phyloP scores from a whole-genome alignment of 2,797 vertebrate genomes.

The Crypturellus tataupa region DNA sequence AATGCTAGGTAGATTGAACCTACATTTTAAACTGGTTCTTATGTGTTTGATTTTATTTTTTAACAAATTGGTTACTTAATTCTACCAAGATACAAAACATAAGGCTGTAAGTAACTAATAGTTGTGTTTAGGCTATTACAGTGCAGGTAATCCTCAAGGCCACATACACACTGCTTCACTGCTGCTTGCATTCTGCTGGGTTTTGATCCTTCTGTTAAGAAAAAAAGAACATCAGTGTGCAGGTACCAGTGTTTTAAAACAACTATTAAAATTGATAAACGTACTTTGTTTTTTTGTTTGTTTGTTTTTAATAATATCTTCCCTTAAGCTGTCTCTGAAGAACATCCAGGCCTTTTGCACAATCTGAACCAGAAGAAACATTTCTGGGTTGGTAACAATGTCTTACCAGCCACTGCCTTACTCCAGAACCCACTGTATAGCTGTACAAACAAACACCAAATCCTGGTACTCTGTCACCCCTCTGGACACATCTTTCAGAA shows the following conservation, averaged over 20 bases:
- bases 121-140: conserved; percentile 95
- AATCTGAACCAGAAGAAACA: neutral
- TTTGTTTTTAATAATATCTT: neutral
- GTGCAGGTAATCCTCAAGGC: conserved; percentile 95
- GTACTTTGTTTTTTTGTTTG: neutral
- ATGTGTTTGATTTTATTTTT: conserved; percentile 83
- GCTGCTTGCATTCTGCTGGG: conserved; percentile 98
- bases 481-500: neutral
- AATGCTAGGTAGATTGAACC: conserved; percentile 91
- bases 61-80: conserved; percentile 91
- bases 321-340: neutral
- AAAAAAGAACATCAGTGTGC: conserved; percentile 58
- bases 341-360: neutral
- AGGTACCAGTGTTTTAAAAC: neutral
- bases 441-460: neutral
- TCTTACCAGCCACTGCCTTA: neutral
- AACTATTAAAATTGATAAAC: neutral
- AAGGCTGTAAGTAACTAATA: conserved; percentile 98
- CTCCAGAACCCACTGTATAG: neutral
- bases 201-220: conserved; percentile 94
- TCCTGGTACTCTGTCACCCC: neutral
- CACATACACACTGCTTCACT: conserved; percentile 91
- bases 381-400: neutral
- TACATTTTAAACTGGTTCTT: conserved; percentile 86
- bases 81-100: conserved; percentile 99